Evolutionary conservation across 2,888 invertebrate species (phyloP).

Genomic region (Microctonus hyperodae): DNA sequence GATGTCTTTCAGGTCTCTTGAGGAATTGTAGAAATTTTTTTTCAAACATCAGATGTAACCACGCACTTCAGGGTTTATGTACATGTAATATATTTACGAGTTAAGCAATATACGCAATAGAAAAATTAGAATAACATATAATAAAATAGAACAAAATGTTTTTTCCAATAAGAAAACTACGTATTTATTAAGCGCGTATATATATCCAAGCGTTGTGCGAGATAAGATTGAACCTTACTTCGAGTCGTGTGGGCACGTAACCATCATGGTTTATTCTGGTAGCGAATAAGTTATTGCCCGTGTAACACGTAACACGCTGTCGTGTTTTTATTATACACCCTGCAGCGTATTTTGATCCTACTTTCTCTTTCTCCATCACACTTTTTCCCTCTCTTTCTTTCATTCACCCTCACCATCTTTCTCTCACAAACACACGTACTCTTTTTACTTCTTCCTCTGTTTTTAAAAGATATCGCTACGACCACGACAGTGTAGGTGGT

Average conservation of each 20-base stretch:
- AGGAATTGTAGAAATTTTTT: conserved; percentile 6
- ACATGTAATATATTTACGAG: not conserved
- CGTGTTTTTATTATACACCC: conserved; percentile 22
- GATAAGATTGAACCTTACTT: conserved; percentile 34
- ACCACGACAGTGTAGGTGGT: conserved; percentile 21
- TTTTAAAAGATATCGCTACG: conserved; percentile 5
- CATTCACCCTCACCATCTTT: not conserved
- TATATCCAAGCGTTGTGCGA: conserved; percentile 27
- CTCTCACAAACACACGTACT: no score
- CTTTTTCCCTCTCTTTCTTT: not conserved
- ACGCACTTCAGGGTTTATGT: not conserved
- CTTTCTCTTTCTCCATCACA: not conserved
- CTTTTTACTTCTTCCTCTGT: no score
- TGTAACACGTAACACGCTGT: conserved; percentile 31
- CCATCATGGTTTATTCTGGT: conserved; percentile 36
- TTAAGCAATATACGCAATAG: not conserved
- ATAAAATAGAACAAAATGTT: conserved; percentile 1
- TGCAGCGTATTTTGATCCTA: conserved; percentile 4
- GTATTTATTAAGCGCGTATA: conserved; percentile 5
- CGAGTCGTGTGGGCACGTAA: conserved; percentile 33
- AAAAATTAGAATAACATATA: conserved; percentile 3
- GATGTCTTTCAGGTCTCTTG: conserved; percentile 20
- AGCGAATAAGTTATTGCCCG: conserved; percentile 34
- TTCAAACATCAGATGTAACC: not conserved
- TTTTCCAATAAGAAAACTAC: not conserved